A percentile compares a stretch with the other conserved stretches of the same genome.
Conservation (phyloP, 2,113 vertebrate species). For the Saguinus midas region DNA sequence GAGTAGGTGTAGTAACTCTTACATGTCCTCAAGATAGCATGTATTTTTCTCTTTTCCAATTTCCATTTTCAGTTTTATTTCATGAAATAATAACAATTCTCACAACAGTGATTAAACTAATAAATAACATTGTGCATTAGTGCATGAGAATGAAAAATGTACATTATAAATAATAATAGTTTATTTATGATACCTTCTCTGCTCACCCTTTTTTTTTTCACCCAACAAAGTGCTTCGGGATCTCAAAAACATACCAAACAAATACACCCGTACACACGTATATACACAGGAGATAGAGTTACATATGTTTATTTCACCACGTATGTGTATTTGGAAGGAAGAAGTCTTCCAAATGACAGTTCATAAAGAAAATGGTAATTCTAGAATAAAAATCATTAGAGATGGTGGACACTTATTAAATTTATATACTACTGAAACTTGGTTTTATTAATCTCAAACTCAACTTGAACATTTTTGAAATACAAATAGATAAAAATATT, state of each 20-base stretch:
- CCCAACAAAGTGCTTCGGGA: constrained; percentile 44
- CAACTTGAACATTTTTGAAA: constrained; percentile 41
- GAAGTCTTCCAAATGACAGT: constrained; percentile 16
- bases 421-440: constrained; percentile 22
- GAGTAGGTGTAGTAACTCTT: constrained; percentile 61
- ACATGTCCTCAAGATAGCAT: constrained; percentile 53
- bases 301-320: not conserved
- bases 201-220: constrained; percentile 42
- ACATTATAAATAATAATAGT: constrained; percentile 72
- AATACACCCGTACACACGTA: not conserved
- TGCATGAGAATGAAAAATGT: constrained; percentile 63
- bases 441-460: constrained; percentile 44
- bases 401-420: constrained; percentile 16
- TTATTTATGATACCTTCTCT: constrained; percentile 70
- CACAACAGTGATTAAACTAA: constrained; percentile 71
- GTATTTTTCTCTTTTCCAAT: constrained; percentile 65
- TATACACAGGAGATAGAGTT: not conserved
- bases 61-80: constrained; percentile 72
- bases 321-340: not conserved
- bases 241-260: constrained; percentile 42
- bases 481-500: constrained; percentile 20
- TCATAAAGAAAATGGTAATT: constrained; percentile 46
- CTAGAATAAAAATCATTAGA: constrained; percentile 50
- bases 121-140: constrained; percentile 75
- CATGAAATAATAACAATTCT: constrained; percentile 74